These are phyloP conservation scores for Struthio camelus DNA, from an alignment of 2,113 vertebrate species.

Conservation along the genomic window DNA sequence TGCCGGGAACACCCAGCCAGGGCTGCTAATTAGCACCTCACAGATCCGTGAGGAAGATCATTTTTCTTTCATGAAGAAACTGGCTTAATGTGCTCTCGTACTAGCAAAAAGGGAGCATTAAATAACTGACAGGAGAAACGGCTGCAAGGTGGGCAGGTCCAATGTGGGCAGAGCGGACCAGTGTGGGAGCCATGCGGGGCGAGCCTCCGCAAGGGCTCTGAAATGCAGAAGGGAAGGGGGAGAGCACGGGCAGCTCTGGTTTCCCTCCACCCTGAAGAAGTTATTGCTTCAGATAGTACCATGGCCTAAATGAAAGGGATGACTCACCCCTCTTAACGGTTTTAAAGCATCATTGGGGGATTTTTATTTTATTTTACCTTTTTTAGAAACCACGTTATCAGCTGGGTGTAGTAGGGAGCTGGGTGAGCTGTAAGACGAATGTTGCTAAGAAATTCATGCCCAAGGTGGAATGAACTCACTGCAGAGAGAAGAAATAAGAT, in stretches of 20 bases:
- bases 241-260: not conserved
- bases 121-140: not conserved
- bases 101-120: not conserved
- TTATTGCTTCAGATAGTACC: not conserved
- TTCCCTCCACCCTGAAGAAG: not conserved
- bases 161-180: not conserved
- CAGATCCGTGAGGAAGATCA: not conserved
- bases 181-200: not conserved
- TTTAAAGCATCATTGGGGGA: not conserved
- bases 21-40: not conserved
- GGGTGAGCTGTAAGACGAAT: not conserved
- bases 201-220: not conserved
- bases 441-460: not conserved
- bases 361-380: not conserved
- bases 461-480: not conserved
- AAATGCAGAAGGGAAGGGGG: not conserved
- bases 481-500: not conserved
- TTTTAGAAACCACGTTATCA: not conserved
- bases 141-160: not conserved
- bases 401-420: not conserved
- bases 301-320: slow-evolving; percentile 13
- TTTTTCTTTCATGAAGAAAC: not conserved
- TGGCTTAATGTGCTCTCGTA: not conserved
- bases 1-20: not conserved
- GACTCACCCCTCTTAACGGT: not conserved